These are phyloP conservation scores for Eumerus sabulonum DNA, from an alignment of 2,888 invertebrate genomes.

Conservation along the genomic window DNA sequence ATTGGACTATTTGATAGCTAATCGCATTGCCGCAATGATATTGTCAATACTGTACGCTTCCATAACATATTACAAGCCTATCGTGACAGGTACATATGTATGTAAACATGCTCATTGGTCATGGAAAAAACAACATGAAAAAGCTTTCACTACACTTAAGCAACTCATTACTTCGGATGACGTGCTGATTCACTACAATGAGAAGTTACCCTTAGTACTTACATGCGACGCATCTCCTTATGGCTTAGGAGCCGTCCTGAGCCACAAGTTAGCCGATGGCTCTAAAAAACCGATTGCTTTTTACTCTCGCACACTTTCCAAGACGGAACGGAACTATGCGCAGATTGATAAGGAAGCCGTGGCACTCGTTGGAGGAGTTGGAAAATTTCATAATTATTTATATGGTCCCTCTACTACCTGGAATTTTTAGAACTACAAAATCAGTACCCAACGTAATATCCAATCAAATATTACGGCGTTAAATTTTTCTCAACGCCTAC, in stretches of 20 bases:
- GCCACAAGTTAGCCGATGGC: conserved; percentile 41
- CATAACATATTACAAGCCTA: too few relatives aligned
- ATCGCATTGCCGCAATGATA: too few relatives aligned
- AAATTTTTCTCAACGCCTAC: conserved; percentile 7
- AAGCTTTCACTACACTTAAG: conserved; percentile 49
- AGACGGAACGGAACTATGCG: neutral
- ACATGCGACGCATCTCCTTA: conserved; percentile 41
- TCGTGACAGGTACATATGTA: too few relatives aligned
- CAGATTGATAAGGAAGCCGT: neutral
- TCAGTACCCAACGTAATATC: conserved; percentile 24
- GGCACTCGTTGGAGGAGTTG: neutral
- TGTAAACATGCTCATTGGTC: too few relatives aligned
- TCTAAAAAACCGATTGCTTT: conserved; percentile 30
- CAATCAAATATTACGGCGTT: conserved; percentile 47
- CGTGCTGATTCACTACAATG: conserved; percentile 47
- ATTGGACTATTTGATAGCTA: too few relatives aligned
- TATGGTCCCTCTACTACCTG: neutral
- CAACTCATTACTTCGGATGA: conserved; percentile 40
- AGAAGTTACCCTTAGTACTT: conserved; percentile 39
- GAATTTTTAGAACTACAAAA: conserved; percentile 27
- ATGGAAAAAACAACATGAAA: conserved; percentile 40
- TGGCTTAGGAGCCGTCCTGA: conserved; percentile 55
- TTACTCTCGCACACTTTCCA: conserved; percentile 2
- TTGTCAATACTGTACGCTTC: too few relatives aligned
- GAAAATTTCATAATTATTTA: neutral